phyloP scores from a whole-genome alignment of 1,140 invertebrate species.

The Magallana ariakensis region DNA sequence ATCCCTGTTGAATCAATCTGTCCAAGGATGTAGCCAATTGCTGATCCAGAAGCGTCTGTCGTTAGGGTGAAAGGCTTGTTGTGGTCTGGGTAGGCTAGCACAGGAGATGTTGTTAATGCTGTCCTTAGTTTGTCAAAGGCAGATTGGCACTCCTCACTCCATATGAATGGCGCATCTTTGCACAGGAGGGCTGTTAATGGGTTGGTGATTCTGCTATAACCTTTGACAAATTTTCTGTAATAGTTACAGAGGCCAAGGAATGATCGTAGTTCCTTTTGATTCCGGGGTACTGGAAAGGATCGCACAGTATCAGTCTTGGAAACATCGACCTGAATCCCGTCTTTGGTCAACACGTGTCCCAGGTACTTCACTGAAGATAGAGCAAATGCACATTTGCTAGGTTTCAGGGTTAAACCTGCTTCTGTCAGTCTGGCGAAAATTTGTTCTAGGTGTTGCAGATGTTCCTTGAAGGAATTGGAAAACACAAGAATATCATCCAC shows the following conservation, averaged over 20 bases:
- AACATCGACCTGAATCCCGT: conserved; percentile 58
- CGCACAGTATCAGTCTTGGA: conserved; percentile 51
- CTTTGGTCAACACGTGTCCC: conserved; percentile 57
- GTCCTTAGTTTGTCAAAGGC: conserved; percentile 52
- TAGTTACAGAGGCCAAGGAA: conserved; percentile 69
- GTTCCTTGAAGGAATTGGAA: conserved; percentile 48
- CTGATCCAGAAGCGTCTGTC: conserved; percentile 53
- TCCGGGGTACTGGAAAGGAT: conserved; percentile 55
- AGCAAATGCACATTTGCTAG: conserved; percentile 57
- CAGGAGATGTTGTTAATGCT: conserved; percentile 45
- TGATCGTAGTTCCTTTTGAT: conserved; percentile 40
- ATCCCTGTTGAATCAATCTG: conserved; percentile 36
- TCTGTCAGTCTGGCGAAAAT: conserved; percentile 56
- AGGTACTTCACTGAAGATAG: conserved; percentile 55
- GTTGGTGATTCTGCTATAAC: conserved; percentile 45
- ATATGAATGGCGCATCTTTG: conserved; percentile 56
- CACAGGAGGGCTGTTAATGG: conserved; percentile 45
- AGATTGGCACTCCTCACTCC: conserved; percentile 46
- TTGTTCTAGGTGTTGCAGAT: conserved; percentile 46
- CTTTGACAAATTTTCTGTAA: conserved; percentile 71
- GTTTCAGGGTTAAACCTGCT: conserved; percentile 55
- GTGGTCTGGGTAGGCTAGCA: conserved; percentile 51
- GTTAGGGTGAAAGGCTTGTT: conserved; percentile 51
- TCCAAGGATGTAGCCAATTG: conserved; percentile 49
- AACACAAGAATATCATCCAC: conserved; percentile 63